Evolutionary conservation across 2,797 vertebrate genomes (phyloP).

Genomic region (Rhadinocentrus ornatus): DNA sequence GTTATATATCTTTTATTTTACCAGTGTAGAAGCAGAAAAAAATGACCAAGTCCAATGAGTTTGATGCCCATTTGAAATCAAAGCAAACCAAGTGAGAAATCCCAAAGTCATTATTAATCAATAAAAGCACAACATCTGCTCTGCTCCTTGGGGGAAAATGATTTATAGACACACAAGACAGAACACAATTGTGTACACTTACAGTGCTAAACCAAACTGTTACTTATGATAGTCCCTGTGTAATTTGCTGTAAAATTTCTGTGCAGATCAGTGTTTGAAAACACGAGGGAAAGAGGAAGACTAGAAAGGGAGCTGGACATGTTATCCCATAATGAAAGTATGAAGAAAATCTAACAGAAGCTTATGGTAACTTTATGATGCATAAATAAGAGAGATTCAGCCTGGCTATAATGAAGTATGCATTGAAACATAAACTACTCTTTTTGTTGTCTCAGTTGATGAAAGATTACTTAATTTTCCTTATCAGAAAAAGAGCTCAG

Average conservation of each 20-base stretch:
- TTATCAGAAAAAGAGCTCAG: neutral
- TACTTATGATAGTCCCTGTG: neutral
- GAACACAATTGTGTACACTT: neutral
- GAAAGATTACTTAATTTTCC: neutral
- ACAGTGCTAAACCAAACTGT: neutral
- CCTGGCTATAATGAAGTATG: neutral
- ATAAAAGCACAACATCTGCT: neutral
- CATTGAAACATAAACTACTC: neutral
- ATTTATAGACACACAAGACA: neutral
- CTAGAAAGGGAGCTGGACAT: neutral
- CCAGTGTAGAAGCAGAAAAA: neutral
- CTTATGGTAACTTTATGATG: neutral
- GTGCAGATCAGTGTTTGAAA: neutral
- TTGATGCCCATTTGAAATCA: neutral
- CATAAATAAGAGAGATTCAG: neutral
- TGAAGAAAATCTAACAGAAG: neutral
- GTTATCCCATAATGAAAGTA: neutral
- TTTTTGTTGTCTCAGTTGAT: neutral
- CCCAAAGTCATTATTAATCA: neutral
- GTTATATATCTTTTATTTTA: neutral
- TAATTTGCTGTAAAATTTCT: neutral
- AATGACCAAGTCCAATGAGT: too few species aligned
- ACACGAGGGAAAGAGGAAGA: neutral
- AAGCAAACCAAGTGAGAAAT: neutral
- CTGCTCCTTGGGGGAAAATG: neutral